Conservation (phyloP, 2,888 invertebrate genomes). For the Melipona bicolor region DNA sequence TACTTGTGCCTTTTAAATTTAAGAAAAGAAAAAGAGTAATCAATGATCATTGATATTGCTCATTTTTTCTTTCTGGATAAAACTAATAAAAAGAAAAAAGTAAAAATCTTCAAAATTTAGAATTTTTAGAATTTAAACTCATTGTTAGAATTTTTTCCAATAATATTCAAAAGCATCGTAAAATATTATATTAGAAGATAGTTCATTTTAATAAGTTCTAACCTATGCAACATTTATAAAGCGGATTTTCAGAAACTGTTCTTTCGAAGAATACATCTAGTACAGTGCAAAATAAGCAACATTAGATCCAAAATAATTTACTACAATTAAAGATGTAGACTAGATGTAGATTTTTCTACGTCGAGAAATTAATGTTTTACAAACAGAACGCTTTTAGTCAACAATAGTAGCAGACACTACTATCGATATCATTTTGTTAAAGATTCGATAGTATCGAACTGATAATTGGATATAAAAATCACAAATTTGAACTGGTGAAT, state of each 20-base stretch:
- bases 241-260: conserved; percentile 16
- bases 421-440: conserved; percentile 10
- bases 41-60: background rate
- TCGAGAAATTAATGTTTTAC: conserved; percentile 38
- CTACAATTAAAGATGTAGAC: background rate
- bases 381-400: conserved; percentile 28
- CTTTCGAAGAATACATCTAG: background rate
- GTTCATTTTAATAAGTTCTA: conserved; percentile 30
- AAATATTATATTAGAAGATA: conserved; percentile 19
- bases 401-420: conserved; percentile 44
- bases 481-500: conserved; percentile 2
- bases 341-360: conserved; percentile 10
- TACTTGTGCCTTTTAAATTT: background rate
- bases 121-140: no score
- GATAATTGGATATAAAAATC: background rate
- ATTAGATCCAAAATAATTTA: conserved; percentile 18
- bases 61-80: background rate
- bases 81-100: background rate
- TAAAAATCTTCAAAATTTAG: background rate
- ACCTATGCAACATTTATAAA: conserved; percentile 56
- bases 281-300: background rate
- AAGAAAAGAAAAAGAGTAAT: background rate
- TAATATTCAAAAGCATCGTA: background rate
- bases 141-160: background rate
- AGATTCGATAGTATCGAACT: conserved; percentile 26